Percentiles rank a stretch among this genome's conserved stretches.
phyloP scores from a whole-genome alignment of 1,140 invertebrate genomes.

The Teleopsis dalmanni region DNA sequence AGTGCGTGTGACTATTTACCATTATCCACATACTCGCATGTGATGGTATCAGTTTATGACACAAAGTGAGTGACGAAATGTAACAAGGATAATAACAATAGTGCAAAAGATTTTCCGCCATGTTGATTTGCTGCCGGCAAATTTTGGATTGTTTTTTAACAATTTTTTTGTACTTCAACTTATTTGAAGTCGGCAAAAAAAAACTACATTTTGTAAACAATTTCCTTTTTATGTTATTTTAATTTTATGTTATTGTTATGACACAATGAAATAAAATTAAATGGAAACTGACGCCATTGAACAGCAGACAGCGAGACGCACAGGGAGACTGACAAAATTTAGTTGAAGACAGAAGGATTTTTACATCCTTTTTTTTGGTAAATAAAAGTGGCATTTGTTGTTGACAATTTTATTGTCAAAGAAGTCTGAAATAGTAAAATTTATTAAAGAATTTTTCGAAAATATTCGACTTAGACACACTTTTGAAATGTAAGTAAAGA shows the following conservation, averaged over 20 bases:
- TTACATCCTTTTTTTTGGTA: no score
- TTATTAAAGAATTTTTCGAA: not conserved
- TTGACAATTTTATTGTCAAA: conserved; percentile 42
- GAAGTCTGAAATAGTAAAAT: conserved; percentile 9
- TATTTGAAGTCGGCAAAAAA: not conserved
- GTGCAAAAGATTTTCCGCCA: conserved; percentile 34
- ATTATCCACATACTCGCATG: not conserved
- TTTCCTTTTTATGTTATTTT: conserved; percentile 45
- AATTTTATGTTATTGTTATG: conserved; percentile 46
- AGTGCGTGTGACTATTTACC: no score
- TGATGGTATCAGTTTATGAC: conserved; percentile 14
- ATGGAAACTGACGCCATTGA: conserved; percentile 37
- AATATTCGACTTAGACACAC: not conserved
- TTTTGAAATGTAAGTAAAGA: no score
- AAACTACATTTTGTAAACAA: conserved; percentile 29
- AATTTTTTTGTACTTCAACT: conserved; percentile 2
- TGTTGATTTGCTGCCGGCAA: conserved; percentile 31
- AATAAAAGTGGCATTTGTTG: conserved; percentile 25
- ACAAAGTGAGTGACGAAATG: conserved; percentile 25
- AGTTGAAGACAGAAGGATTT: no score
- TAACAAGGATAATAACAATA: conserved; percentile 31
- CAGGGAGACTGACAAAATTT: no score
- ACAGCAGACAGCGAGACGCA: not conserved
- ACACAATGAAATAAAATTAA: conserved; percentile 45
- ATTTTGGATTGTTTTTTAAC: conserved; percentile 2